Evolutionary conservation across 2,888 invertebrate genomes (phyloP).

Genomic region (Girardia tigrina): DNA sequence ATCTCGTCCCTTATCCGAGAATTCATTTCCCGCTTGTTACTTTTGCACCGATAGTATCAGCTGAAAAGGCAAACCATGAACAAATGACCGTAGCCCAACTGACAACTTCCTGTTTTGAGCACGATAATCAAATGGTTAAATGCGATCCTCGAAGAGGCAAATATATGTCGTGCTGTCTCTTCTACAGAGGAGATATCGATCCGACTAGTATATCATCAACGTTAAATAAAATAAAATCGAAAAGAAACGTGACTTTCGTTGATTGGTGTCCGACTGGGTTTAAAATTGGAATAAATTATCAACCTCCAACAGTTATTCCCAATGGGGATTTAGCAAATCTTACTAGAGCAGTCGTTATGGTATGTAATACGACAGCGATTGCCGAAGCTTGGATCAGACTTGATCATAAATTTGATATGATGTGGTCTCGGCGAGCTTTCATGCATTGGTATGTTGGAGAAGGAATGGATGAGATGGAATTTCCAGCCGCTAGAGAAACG

Average conservation of each 20-base stretch:
- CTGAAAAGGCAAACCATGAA: constrained; percentile 44
- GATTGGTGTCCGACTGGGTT: constrained; percentile 70
- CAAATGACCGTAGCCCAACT: constrained; percentile 43
- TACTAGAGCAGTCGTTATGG: constrained; percentile 52
- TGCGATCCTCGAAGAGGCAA: constrained; percentile 40
- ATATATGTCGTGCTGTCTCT: constrained; percentile 40
- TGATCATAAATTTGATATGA: constrained; percentile 44
- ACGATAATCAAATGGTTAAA: constrained; percentile 42
- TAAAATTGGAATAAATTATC: constrained; percentile 53
- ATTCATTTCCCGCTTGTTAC: constrained; percentile 73
- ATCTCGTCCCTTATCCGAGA: constrained; percentile 51
- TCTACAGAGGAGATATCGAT: constrained; percentile 40
- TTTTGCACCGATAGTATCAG: constrained; percentile 53
- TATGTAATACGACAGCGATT: constrained; percentile 53
- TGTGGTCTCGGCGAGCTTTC: constrained; percentile 43
- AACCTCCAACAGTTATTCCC: constrained; percentile 53
- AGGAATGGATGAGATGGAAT: constrained; percentile 61
- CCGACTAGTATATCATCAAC: constrained; percentile 43
- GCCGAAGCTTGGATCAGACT: constrained; percentile 48
- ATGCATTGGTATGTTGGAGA: constrained; percentile 52
- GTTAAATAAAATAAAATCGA: constrained; percentile 69
- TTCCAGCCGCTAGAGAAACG: constrained; percentile 73
- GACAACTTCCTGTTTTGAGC: constrained; percentile 43
- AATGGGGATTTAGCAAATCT: constrained; percentile 64
- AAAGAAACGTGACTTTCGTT: constrained; percentile 65